Evolutionary conservation across 2,797 vertebrate genomes (phyloP).

Genomic region (Sciurus vulgaris): DNA sequence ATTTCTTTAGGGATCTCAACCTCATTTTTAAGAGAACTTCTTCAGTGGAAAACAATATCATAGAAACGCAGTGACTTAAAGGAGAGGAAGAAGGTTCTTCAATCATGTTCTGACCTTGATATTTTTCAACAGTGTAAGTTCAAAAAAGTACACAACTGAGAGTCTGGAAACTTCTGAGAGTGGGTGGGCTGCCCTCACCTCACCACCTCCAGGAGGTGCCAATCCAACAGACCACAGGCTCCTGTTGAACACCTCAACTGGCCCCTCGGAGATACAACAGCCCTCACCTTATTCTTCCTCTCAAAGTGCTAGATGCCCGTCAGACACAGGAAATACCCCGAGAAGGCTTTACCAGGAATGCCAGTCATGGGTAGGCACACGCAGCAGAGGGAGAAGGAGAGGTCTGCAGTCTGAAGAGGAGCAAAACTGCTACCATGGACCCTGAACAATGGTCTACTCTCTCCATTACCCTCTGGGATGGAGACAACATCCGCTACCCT

Average conservation of each 20-base stretch:
- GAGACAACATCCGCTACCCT: neutral
- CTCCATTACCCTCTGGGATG: neutral
- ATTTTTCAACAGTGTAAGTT: constrained; percentile 86
- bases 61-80: constrained; percentile 86
- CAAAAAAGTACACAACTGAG: constrained; percentile 81
- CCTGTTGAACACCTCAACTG: constrained; percentile 59
- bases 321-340: neutral
- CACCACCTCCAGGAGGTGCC: constrained; percentile 40
- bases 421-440: neutral
- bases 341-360: neutral
- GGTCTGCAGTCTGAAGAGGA: fast-evolving
- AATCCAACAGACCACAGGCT: constrained; percentile 31
- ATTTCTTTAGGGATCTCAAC: constrained; percentile 94
- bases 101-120: constrained; percentile 92
- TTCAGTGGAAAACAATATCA: constrained; percentile 92
- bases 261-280: neutral
- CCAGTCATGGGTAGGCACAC: neutral
- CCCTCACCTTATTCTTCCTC: neutral
- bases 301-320: neutral
- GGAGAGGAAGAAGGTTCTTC: constrained; percentile 88
- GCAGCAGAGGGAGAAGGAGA: neutral
- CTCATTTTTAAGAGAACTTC: constrained; percentile 93
- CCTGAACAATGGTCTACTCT: neutral
- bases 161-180: constrained; percentile 77
- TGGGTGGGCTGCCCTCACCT: constrained; percentile 11